Conservation (phyloP, 2,888 invertebrate species). For the Dasysyrphus tricinctus region DNA sequence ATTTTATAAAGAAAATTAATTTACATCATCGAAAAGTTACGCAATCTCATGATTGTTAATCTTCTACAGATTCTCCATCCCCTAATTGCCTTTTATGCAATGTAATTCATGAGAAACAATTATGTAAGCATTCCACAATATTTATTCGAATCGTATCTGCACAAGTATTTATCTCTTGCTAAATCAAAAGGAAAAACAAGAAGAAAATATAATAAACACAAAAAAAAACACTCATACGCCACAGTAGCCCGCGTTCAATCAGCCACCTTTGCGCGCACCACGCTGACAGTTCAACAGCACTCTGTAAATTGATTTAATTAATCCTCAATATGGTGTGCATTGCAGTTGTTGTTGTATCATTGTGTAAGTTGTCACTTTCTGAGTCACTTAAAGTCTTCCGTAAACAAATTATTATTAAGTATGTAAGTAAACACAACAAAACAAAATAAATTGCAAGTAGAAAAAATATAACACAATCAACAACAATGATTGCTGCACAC, state of each 20-base stretch:
- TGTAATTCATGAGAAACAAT: constrained; percentile 11
- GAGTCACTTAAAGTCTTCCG: constrained; percentile 43
- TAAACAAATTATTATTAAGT: constrained; percentile 21
- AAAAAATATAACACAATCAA: constrained; percentile 22
- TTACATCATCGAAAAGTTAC: not conserved
- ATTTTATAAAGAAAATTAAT: not conserved
- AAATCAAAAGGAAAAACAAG: not conserved
- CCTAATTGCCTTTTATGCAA: constrained; percentile 8
- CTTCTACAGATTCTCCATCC: constrained; percentile 2
- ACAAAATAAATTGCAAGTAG: constrained; percentile 25
- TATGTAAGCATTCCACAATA: constrained; percentile 7
- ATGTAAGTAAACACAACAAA: constrained; percentile 17
- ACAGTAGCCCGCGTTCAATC: constrained; percentile 6
- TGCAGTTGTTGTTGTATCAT: constrained; percentile 10
- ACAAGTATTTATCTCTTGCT: constrained; percentile 18
- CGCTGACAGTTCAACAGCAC: constrained; percentile 34
- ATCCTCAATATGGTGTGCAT: constrained; percentile 27
- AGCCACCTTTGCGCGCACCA: constrained; percentile 18
- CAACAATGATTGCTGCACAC: constrained; percentile 22
- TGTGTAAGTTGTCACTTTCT: constrained; percentile 43
- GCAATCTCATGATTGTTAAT: not conserved
- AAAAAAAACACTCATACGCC: constrained; percentile 52
- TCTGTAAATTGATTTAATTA: constrained; percentile 32
- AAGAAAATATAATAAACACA: not conserved
- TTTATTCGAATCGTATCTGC: not conserved